phyloP scores from a whole-genome alignment of 2,888 invertebrate genomes.

The Apamea monoglypha region DNA sequence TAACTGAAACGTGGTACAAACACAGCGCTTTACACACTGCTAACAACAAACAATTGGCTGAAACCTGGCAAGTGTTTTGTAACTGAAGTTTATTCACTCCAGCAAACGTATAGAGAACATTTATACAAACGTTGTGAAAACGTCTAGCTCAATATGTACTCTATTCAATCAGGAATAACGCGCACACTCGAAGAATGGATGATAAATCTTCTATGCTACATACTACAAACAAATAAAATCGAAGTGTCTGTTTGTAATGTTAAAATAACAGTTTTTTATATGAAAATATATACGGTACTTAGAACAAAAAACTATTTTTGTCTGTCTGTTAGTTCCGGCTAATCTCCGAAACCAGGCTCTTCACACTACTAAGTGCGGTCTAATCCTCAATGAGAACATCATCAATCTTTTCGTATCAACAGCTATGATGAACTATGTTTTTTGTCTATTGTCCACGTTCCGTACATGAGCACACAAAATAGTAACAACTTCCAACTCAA shows the following conservation, averaged over 20 bases:
- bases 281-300: not conserved
- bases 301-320: too few relatives aligned
- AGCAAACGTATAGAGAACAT: conserved; percentile 8
- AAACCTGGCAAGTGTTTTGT: conserved; percentile 27
- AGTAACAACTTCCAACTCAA: conserved; percentile 1
- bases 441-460: not conserved
- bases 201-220: not conserved
- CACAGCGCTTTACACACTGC: not conserved
- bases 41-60: conserved; percentile 24
- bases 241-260: not conserved
- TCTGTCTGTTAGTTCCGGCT: too few relatives aligned
- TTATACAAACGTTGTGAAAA: conserved; percentile 11
- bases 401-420: too few relatives aligned
- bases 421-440: too few relatives aligned
- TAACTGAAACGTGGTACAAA: conserved; percentile 12
- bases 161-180: conserved; percentile 14
- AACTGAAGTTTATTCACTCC: conserved; percentile 37
- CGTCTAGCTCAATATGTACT: conserved; percentile 5
- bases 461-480: not conserved
- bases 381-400: too few relatives aligned
- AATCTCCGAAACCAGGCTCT: too few relatives aligned
- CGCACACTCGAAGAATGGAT: conserved; percentile 1
- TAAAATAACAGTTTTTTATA: not conserved
- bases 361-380: too few relatives aligned
- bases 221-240: not conserved